Percentiles rank a stretch among this genome's conserved stretches.
These are phyloP conservation scores for Tetragnatha versicolor DNA, from an alignment of 1,140 invertebrate genomes.

Conservation along the genomic window DNA sequence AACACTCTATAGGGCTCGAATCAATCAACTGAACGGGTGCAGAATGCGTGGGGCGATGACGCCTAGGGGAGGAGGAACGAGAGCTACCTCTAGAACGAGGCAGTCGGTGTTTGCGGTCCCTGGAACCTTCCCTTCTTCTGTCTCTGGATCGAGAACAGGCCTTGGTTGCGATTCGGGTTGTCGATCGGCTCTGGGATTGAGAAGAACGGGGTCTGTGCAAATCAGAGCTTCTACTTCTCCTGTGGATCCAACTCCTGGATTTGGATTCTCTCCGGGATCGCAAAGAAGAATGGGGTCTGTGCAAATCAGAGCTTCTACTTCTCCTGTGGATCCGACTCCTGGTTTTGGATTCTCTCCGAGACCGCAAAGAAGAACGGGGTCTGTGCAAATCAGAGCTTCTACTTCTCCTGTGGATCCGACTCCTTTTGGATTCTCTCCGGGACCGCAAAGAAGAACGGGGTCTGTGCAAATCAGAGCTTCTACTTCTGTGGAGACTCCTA, in stretches of 20 bases:
- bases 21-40: conserved; percentile 20
- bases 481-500: conserved; percentile 47
- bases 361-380: too few relatives aligned
- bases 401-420: too few relatives aligned
- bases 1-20: conserved; percentile 6
- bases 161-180: conserved; percentile 57
- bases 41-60: background rate
- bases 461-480: conserved; percentile 11
- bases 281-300: too few relatives aligned
- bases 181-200: conserved; percentile 40
- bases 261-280: conserved; percentile 48
- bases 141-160: conserved; percentile 51
- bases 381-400: too few relatives aligned
- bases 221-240: conserved; percentile 24
- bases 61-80: conserved; percentile 36
- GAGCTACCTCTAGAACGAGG: conserved; percentile 7
- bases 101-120: conserved; percentile 9
- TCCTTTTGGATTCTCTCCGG: conserved; percentile 57
- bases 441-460: conserved; percentile 53
- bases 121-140: conserved; percentile 25
- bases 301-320: too few relatives aligned
- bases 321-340: too few relatives aligned
- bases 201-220: conserved; percentile 60
- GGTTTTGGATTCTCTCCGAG: conserved; percentile 55
- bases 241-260: conserved; percentile 59